phyloP scores from a whole-genome alignment of 1,140 invertebrate genomes.

The Cydia pomonella region DNA sequence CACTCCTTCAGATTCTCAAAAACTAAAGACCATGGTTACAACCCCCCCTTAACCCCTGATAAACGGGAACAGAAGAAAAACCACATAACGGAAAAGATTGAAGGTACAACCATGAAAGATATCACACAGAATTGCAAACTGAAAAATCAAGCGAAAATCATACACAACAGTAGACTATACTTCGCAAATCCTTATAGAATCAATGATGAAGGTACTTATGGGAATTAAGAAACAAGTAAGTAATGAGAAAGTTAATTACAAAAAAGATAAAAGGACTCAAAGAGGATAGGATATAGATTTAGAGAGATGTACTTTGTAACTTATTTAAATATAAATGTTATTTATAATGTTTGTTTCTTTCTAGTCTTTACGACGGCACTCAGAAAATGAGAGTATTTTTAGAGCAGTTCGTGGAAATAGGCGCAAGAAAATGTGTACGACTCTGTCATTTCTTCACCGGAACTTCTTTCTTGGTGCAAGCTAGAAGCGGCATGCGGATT shows the following conservation, averaged over 20 bases:
- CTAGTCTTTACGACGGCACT: background rate
- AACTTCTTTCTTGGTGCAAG: background rate
- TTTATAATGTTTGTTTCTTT: background rate
- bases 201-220: background rate
- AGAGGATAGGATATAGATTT: background rate
- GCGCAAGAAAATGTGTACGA: conserved; percentile 9
- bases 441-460: conserved; percentile 8
- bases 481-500: background rate
- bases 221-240: background rate
- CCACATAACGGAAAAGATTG: background rate
- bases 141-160: background rate
- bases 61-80: background rate
- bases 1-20: background rate
- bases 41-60: background rate
- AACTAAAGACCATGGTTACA: background rate
- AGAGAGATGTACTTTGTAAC: conserved; percentile 18
- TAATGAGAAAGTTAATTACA: background rate
- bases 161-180: background rate
- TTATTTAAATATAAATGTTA: conserved; percentile 2
- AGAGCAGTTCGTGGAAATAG: background rate
- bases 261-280: background rate
- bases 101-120: background rate
- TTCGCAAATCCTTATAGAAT: background rate
- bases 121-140: background rate
- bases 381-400: background rate